Base-by-base conservation (phyloP, 1,140 invertebrate species). In the Odontomachus brunneus region DNA sequence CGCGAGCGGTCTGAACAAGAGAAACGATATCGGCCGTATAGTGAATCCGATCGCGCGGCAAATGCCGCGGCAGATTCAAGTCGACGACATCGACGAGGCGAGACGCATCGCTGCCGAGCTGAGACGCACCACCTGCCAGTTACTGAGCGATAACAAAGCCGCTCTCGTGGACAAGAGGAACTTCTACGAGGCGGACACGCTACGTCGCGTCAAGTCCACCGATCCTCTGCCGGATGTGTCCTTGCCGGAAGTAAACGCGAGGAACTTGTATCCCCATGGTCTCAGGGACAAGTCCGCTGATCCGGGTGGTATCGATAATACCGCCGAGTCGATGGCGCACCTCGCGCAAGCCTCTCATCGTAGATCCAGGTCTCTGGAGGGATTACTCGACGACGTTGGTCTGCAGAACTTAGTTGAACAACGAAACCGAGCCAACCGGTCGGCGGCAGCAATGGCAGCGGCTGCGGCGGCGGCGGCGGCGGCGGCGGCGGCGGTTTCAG, bases 21-120 rank as follows among this genome's bases (percentile, higher is more conserved):
- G 96, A 11, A 95, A 95, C 91, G 96, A 97, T 91, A 96, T 97
- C 67, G 96, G 96, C 7, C 95, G 97, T 83, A 97, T 97, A 86
- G 96, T 97, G 49, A 97, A 98, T 92, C 96, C 96, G 3, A 97
- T 97, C 48, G 86, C 88, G 0, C 78, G 90, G 5, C 91, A 92
- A 51, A 88, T 92, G 33, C 92, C 92, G 3, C 76, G 94, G 90
- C 87, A 92, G 84, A 91, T 90, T 33, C 88, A 92, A 69, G 92
- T 91, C 5, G 86, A 91, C 67, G 90, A 92, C 57, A 93, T 93
- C 63, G 93, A 92, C 71, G 94, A 95, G 62, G 95, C 95, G 86
- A 95, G 95, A 85, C 92, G 91, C n/a, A 93, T 96, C 73, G 96
- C 95, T 0, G 95, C 95, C 0, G 95, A 96, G 82, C 93, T 96